Evolutionary conservation across 2,888 invertebrate species (phyloP), one percentile per base, ranked within the genome.

Genomic region (Heliothis peltigera): DNA sequence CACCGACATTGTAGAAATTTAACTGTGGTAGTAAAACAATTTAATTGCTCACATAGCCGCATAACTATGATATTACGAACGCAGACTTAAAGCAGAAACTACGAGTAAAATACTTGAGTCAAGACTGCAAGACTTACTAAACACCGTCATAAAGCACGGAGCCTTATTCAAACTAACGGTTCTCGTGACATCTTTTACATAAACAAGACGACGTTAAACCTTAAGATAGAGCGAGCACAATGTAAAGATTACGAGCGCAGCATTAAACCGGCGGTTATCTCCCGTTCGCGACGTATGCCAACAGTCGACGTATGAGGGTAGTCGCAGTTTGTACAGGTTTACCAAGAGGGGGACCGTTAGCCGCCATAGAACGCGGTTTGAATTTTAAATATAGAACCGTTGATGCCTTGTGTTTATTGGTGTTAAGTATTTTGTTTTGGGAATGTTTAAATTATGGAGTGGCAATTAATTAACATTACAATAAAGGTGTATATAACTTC

Each of bases 191-290:
- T 56, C 28, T 35, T 22, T 58, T 58, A 64, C 47, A 58, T 74
- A 70, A 65, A 74, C 68, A 76, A 65, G 53, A 46, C 62, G 25
- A 59, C 53, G 52, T 57, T 55, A 68, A 60, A 64, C 32, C 62
- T 56, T 10, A 42, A 70, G 67, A 79, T 70, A 79, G 44, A 64
- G 42, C 59, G 12, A 56, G 43, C 74, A 76, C 64, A 75, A 69
- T 73, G 79, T 62, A 57, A 65, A 74, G 74, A 73, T 75, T 78
- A 78, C 58, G 54, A 62, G 52, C 57, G 57, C 64, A 63, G 52
- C 62, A 71, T 77, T 77, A 79, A 65, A 69, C 64, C 60, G 54
- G 35, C 60, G 61, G 79, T 70, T 78, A 79, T 78, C 70, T 76
- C 48, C 65, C 59, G 64, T 62, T 67, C 28, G 70, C 67, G 79